Evolutionary conservation across 92 coral and sea anemone genomes (phyloP).

Genomic region (Epizoanthus fatuus): DNA sequence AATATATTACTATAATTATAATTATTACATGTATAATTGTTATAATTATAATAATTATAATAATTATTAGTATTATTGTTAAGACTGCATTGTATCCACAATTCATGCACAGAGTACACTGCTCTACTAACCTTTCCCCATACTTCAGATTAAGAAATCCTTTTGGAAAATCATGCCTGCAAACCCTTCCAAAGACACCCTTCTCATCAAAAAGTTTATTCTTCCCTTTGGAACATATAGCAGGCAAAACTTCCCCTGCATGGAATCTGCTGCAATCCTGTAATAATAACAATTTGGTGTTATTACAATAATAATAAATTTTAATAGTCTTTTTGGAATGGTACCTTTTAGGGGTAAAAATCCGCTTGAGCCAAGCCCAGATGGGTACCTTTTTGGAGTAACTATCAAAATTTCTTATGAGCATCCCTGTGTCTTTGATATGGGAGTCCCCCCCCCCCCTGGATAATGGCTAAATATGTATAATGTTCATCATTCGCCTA

Average conservation of each 20-base stretch:
- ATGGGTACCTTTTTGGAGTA: no score
- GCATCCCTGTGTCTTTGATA: no score
- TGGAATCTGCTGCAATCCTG: conserved; percentile 78
- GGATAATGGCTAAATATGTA: no score
- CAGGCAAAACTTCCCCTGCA: conserved; percentile 83
- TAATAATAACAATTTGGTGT: not conserved
- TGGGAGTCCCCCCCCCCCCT: no score
- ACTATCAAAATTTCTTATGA: no score
- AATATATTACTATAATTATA: no score
- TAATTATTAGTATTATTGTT: no score
- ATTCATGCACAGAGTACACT: not conserved
- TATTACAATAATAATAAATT: not conserved
- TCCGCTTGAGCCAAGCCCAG: no score
- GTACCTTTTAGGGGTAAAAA: no score
- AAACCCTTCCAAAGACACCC: conserved; percentile 75
- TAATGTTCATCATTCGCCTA: no score
- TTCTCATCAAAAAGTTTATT: conserved; percentile 80
- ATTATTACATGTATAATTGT: not conserved
- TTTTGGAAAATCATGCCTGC: conserved; percentile 80
- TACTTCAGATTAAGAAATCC: conserved; percentile 64
- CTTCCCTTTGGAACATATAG: conserved; percentile 73
- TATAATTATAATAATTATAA: not conserved
- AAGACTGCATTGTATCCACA: no score
- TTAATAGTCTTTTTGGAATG: conserved; percentile 3
- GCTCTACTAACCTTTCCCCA: conserved; percentile 69